Base-by-base conservation (phyloP, 1,140 invertebrate species). In the Drosophila mauritiana region DNA sequence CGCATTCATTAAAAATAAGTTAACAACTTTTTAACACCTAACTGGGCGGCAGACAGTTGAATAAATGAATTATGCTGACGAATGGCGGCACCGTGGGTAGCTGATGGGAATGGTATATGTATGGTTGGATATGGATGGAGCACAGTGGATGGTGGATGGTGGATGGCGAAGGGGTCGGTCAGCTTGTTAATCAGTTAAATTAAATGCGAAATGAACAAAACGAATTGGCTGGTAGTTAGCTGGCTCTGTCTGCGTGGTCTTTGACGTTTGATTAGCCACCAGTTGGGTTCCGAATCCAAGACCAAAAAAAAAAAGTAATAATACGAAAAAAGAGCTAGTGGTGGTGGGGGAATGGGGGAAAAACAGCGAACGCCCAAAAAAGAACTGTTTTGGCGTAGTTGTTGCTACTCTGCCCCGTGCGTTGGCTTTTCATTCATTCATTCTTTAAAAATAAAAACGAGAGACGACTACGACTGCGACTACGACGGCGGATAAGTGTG, bases 21-120 rank as follows among this genome's bases (percentile, higher is more conserved):
- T 91, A 91, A 91, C 89, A 91, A 91, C 89, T 89, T 91, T 91
- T 91, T 91, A 91, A 91, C 88, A 91, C 88, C 88, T 91, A 89
- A 89, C 85, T 89, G 88, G 88, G 76, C 88, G 88, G 85, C 84
- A 89, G 85, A 89, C 84, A 88, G 83, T 88, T 88, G 83, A 89
- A 88, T 88, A 88, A 88, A 88, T 88, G 83, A 88, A 88, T 88
- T 88, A 88, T 88, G 83, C 83, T 88, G 83, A 88, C 83, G 83
- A 88, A 83, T 88, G 73, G 79, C 65, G 75, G 64, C 43, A 55
- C 25, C 36, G 64, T 56, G 65, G 62, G 48, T 37, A 25, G 58
- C 8, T 13, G 34, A 10, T 10, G 12, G 39, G 25, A 49, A 17
- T 10, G 52, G 22, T 31, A 31, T 31, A 31, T 22, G 20, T 31